Base-by-base conservation (phyloP, 2,888 invertebrate genomes). In the Arenicola marina region DNA sequence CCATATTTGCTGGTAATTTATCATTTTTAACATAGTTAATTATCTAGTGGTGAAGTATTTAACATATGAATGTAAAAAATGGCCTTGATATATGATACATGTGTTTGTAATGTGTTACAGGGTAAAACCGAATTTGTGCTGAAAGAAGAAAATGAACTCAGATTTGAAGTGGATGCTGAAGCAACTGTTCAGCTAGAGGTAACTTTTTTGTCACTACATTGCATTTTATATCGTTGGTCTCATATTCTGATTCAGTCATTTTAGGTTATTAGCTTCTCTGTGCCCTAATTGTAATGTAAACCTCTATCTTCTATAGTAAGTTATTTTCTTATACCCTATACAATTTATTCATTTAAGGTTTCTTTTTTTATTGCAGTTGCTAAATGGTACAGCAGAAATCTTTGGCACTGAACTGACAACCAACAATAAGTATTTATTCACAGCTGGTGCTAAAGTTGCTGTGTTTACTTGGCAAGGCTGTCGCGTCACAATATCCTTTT, bases 391-490 rank as follows among this genome's bases (percentile, higher is more conserved):
- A 75, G 97, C 96, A 0, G 99, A 99, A 86, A 88, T 98, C 48
- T 99, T 98, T 85, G 99, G 98, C 0, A 94, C 96, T 0, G 98
- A 98, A 84, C 81, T 99, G 62, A 93, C 95, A 0, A 92, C 92
- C 84, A 93, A 92, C 58, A 96, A 94, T 83, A 89, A 90, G 1
- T 96, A 97, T 82, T 90, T 90, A 74, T 97, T 97, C 82, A 88
- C 88, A 7, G 88, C 91, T 2, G 95, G 95, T 0, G 91, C 95
- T 1, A 97, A 98, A 85, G 91, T 95, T 7, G 97, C 97, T 0
- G 91, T 98, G 24, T 99, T 91, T 79, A 95, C 97, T 1, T 99
- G 93, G 90, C 94, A 96, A 78, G 95, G 95, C 1, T 97, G 97
- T 78, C 89, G 89, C 0, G 84, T 98, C 0, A 92, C 92, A 68